Evolutionary conservation across 2,113 vertebrate genomes (phyloP).

Genomic region (Condylura cristata): DNA sequence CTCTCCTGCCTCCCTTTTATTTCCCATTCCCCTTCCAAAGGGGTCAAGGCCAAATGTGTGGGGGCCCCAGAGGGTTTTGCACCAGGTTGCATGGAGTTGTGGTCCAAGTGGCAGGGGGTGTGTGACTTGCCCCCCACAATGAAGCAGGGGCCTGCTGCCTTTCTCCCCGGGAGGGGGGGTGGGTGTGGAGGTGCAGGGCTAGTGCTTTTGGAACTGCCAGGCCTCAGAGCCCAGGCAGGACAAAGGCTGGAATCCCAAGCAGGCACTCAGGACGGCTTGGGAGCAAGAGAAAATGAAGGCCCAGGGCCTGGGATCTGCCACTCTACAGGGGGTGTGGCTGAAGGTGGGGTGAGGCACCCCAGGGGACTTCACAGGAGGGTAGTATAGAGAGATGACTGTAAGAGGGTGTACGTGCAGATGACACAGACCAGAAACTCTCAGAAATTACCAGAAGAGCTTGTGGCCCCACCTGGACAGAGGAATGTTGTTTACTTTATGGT

Average conservation of each 20-base stretch:
- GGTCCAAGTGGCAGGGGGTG: fast-evolving
- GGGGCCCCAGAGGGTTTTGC: background rate
- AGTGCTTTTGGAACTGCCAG: background rate
- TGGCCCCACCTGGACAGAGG: background rate
- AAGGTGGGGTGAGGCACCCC: background rate
- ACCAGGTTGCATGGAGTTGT: background rate
- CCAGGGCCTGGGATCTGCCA: background rate
- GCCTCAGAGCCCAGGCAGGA: background rate
- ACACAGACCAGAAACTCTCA: background rate
- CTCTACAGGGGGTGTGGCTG: fast-evolving
- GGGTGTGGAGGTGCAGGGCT: too few species aligned
- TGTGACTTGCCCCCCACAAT: fast-evolving
- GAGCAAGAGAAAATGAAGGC: background rate
- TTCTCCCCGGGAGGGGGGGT: background rate
- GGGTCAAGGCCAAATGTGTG: background rate
- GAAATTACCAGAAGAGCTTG: background rate
- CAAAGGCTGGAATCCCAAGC: background rate
- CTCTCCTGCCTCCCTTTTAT: background rate
- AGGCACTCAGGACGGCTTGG: background rate
- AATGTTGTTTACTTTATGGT: background rate
- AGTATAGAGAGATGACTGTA: background rate
- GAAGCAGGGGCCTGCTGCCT: background rate
- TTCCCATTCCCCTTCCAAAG: conserved; percentile 1
- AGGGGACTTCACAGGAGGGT: background rate
- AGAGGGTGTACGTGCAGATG: background rate